Evolutionary conservation across 1,140 invertebrate genomes (phyloP), one percentile per base, ranked within the genome.

Genomic region (Papilio polytes): DNA sequence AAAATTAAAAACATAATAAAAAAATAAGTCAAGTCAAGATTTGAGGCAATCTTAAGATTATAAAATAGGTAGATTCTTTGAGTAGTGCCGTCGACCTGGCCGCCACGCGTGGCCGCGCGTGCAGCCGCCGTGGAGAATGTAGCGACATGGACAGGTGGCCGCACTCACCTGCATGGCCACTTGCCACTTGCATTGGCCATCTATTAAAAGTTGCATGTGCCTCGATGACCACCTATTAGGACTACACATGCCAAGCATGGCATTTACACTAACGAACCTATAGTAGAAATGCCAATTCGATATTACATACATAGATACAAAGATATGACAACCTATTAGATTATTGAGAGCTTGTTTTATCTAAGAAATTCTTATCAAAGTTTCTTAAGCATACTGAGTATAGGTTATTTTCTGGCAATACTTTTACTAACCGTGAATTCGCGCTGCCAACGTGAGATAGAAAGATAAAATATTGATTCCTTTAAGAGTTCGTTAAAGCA

Each of bases 71-170:
- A 56, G n/a, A 7, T 12, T 63, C 4, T 70, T 70, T 53, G 80
- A 78, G 85, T 85, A 83, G 53, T 85, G 84, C 80, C 87, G 86
- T 81, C 87, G 88, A 88, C 89, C 87, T 85, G 76, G 41, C 77
- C 81, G 87, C 84, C 86, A 89, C 87, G 90, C 89, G 86, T 85
- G 85, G 88, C 81, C 86, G 90, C 88, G 87, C 85, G 88, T 86
- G 85, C 88, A 88, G 82, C 86, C 84, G 83, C 87, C 88, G 88
- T 90, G 87, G 86, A 89, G 86, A 88, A 88, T 89, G 85, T 87
- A 84, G 85, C 86, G 86, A 88, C 88, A 85, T 77, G 59, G 70
- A 83, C 88, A 88, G 89, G 87, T 89, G 89, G 82, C 80, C 70
- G 70, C 83, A 66, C 82, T 87, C 86, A 81, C 76, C 51, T 74